A percentile compares a stretch with the other conserved stretches of the same genome.
phyloP scores from a whole-genome alignment of 53 echinoderm and acorn worm genomes.

The Arbacia lixula region DNA sequence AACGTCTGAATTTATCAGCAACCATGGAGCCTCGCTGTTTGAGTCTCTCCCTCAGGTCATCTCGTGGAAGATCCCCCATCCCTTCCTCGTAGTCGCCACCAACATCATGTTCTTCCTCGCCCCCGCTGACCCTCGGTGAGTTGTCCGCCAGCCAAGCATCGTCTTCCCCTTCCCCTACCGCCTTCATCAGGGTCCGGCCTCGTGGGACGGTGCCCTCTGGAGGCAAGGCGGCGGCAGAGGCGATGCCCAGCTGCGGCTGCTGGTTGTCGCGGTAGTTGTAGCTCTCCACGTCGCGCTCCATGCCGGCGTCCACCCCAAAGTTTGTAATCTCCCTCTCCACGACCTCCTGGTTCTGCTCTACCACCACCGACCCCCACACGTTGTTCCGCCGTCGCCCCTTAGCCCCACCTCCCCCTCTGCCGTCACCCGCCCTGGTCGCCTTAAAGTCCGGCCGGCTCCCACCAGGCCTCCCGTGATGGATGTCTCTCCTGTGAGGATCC shows the following conservation, averaged over 20 bases:
- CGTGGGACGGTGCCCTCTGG: slow-evolving; percentile 4
- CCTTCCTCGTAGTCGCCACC: neutral
- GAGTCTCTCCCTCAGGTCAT: slow-evolving; percentile 53
- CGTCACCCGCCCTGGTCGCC: neutral
- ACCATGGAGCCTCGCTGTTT: slow-evolving; percentile 54
- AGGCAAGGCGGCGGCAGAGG: slow-evolving; percentile 20
- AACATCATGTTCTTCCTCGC: slow-evolving; percentile 11
- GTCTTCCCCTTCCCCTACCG: slow-evolving; percentile 64
- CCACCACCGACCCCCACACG: slow-evolving; percentile 81
- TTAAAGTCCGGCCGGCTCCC: neutral
- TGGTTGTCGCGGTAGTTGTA: slow-evolving; percentile 63
- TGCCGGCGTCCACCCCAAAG: slow-evolving; percentile 72
- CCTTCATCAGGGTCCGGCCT: slow-evolving; percentile 34
- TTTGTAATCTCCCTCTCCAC: slow-evolving; percentile 76
- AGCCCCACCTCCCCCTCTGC: neutral
- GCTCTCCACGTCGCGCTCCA: slow-evolving; percentile 82
- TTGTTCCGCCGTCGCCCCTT: slow-evolving; percentile 68
- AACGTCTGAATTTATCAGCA: slow-evolving; percentile 39
- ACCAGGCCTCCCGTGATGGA: neutral
- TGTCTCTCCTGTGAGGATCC: neutral
- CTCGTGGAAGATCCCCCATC: neutral
- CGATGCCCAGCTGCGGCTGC: slow-evolving; percentile 59
- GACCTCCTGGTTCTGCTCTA: slow-evolving; percentile 78
- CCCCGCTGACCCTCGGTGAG: neutral
- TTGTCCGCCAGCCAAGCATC: slow-evolving; percentile 69